phyloP scores from a whole-genome alignment of 2,113 vertebrate species.

The Pelvicachromis taeniatus region DNA sequence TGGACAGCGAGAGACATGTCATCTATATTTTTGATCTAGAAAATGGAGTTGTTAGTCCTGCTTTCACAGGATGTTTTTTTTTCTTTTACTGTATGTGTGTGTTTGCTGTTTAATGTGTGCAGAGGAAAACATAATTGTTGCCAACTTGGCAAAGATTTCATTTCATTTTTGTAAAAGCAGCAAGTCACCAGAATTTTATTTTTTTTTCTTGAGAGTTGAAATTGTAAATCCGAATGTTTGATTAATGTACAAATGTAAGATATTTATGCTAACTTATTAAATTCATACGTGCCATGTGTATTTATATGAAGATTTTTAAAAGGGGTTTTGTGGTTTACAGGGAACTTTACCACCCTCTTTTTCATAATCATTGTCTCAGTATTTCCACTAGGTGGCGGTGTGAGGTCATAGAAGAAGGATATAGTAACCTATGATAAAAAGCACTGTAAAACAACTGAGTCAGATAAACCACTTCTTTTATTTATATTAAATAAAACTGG shows the following conservation, averaged over 20 bases:
- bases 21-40: neutral
- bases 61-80: neutral
- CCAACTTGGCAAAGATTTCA: neutral
- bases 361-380: neutral
- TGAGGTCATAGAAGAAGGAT: neutral
- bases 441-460: neutral
- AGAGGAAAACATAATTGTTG: conserved; percentile 19
- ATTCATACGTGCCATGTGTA: conserved; percentile 16
- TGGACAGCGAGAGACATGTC: neutral
- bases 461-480: neutral
- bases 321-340: neutral
- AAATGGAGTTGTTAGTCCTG: neutral
- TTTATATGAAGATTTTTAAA: conserved; percentile 19
- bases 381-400: conserved; percentile 53
- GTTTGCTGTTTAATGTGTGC: neutral
- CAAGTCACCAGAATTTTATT: neutral
- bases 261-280: conserved; percentile 54
- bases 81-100: neutral
- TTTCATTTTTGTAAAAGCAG: conserved; percentile 2
- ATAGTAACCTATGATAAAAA: neutral
- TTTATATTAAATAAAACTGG: conserved; percentile 16
- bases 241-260: conserved; percentile 22
- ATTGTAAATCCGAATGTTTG: conserved; percentile 19
- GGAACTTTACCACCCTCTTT: neutral
- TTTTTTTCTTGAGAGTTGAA: neutral